phyloP scores from a whole-genome alignment of 2,888 invertebrate genomes.

The Lasioglossum leucozonium region DNA sequence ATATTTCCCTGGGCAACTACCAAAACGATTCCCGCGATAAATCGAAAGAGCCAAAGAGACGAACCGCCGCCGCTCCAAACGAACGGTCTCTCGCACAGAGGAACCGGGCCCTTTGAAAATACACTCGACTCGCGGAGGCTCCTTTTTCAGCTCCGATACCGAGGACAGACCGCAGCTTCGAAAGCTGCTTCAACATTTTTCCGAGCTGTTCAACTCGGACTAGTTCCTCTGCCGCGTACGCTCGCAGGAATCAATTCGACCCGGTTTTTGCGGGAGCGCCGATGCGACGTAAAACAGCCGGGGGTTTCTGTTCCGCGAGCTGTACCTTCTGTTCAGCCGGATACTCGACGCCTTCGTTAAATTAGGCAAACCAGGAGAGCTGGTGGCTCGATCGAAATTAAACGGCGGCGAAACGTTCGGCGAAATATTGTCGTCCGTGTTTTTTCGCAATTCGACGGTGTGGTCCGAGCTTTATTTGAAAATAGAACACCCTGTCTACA shows the following conservation, averaged over 20 bases:
- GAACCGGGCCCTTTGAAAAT: not conserved
- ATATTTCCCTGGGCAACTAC: conserved; percentile 23
- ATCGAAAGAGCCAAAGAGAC: conserved; percentile 6
- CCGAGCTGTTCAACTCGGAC: not conserved
- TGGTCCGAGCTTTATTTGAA: not conserved
- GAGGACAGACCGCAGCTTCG: not conserved
- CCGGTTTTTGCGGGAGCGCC: not conserved
- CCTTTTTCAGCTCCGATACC: not conserved
- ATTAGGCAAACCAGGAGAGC: not conserved
- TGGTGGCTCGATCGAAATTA: not conserved
- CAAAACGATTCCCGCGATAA: not conserved
- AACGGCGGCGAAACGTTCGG: not conserved
- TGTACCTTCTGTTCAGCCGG: not conserved
- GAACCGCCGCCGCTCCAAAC: not conserved
- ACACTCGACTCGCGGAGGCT: not conserved
- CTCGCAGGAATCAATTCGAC: not conserved
- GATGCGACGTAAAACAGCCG: not conserved
- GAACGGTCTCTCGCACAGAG: not conserved
- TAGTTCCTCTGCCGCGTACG: not conserved
- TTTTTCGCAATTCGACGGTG: no score
- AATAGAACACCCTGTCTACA: not conserved
- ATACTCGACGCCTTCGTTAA: not conserved
- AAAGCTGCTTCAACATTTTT: conserved; percentile 21
- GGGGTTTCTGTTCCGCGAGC: not conserved
- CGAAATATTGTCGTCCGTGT: not conserved